phyloP scores from a whole-genome alignment of 2,888 invertebrate genomes.

The Melangyna quadrimaculata region DNA sequence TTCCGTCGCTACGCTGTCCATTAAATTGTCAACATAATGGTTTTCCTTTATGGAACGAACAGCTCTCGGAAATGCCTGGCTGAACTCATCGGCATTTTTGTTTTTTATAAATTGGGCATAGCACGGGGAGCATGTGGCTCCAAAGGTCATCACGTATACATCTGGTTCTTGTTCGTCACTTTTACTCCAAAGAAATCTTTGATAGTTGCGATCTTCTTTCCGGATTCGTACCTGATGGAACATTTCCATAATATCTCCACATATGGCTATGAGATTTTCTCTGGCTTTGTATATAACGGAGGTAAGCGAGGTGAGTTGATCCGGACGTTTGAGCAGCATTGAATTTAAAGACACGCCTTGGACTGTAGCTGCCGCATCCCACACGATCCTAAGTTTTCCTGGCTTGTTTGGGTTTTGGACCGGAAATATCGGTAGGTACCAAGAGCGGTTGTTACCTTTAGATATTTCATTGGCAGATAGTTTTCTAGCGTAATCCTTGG shows the following conservation, averaged over 20 bases:
- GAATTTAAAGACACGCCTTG: neutral
- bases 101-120: slow-evolving; percentile 2
- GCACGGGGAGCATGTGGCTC: neutral
- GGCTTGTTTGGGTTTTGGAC: neutral
- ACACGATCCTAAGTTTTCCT: neutral
- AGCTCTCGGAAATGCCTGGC: neutral
- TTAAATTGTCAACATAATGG: slow-evolving; percentile 75
- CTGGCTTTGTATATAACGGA: slow-evolving; percentile 72
- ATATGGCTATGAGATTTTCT: slow-evolving; percentile 72
- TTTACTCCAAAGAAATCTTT: slow-evolving; percentile 20
- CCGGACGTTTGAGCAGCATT: neutral
- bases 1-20: too few species aligned
- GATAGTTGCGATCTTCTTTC: neutral
- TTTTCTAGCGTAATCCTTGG: neutral
- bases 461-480: neutral
- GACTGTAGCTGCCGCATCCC: slow-evolving; percentile 1
- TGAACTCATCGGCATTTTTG: neutral
- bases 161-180: neutral
- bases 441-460: neutral
- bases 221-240: slow-evolving; percentile 8
- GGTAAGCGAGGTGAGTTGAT: neutral
- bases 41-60: slow-evolving; percentile 6
- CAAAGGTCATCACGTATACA: slow-evolving; percentile 17
- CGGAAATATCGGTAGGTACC: neutral
- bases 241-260: slow-evolving; percentile 16